phyloP scores from a whole-genome alignment of 2,888 invertebrate species.

The Tachystola acroxantha region DNA sequence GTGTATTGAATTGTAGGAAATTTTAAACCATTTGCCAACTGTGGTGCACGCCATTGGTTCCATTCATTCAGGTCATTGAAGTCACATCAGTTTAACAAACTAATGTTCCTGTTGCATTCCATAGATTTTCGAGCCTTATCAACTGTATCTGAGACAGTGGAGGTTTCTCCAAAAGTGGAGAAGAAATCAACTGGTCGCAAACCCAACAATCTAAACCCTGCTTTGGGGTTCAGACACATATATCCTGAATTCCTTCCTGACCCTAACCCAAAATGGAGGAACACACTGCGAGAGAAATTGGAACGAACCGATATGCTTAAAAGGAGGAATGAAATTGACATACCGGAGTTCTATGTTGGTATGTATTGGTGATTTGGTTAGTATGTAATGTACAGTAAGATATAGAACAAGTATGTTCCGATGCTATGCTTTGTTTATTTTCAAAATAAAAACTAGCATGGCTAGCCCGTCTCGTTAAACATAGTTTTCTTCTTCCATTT shows the following conservation, averaged over 20 bases:
- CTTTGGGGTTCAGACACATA: constrained; percentile 80
- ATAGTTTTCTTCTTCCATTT: too few relatives aligned
- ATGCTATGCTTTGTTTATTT: too few relatives aligned
- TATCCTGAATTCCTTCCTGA: constrained; percentile 97
- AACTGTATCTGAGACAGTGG: constrained; percentile 43
- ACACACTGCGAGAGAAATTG: constrained; percentile 89
- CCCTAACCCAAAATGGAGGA: constrained; percentile 87
- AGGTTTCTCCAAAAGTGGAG: constrained; percentile 20
- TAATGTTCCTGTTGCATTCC: background rate
- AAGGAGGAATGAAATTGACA: constrained; percentile 87
- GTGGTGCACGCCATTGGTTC: too few relatives aligned
- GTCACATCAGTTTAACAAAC: background rate
- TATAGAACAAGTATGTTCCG: too few relatives aligned
- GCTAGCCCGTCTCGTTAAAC: too few relatives aligned
- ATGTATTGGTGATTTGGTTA: constrained; percentile 33
- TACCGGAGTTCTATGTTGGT: constrained; percentile 99
- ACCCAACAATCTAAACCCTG: constrained; percentile 36
- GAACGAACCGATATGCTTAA: constrained; percentile 96
- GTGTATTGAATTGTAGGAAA: too few relatives aligned
- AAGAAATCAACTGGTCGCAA: constrained; percentile 28
- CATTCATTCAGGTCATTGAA: too few relatives aligned
- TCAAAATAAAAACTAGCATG: too few relatives aligned
- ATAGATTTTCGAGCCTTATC: constrained; percentile 50
- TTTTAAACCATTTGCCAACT: too few relatives aligned
- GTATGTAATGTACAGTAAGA: too few relatives aligned